Evolutionary conservation across 1,140 invertebrate genomes (phyloP).

Genomic region (Planococcus citri): DNA sequence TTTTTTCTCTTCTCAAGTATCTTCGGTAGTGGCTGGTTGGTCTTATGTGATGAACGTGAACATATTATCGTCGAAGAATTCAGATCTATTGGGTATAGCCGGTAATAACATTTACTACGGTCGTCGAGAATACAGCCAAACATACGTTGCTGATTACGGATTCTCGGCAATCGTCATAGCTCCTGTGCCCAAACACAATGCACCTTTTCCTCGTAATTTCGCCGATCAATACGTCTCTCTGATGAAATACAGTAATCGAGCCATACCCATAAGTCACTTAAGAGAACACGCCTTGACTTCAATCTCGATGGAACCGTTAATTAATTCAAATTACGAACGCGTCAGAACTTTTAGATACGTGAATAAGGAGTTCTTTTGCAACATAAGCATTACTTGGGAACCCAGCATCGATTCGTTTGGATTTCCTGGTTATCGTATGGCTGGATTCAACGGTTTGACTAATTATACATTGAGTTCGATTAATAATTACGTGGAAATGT

Average conservation of each 20-base stretch:
- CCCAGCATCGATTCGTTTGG: neutral
- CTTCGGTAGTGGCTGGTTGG: neutral
- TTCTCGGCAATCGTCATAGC: neutral
- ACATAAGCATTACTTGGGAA: neutral
- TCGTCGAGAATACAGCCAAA: neutral
- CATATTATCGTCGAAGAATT: neutral
- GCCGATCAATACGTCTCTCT: neutral
- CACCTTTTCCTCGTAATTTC: neutral
- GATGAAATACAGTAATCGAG: neutral
- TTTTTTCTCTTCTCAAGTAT: neutral
- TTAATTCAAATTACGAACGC: neutral
- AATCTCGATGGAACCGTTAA: neutral
- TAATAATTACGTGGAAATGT: conserved; percentile 5
- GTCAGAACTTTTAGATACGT: neutral
- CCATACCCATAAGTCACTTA: neutral
- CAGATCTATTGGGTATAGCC: neutral
- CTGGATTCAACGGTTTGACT: neutral
- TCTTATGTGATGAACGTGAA: neutral
- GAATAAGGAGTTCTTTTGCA: neutral
- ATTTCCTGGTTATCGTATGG: neutral
- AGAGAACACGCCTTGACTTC: neutral
- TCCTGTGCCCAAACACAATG: neutral
- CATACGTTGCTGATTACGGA: neutral
- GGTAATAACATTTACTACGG: neutral
- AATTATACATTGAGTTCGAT: neutral